These are phyloP conservation scores for Ormyrus thymus DNA, from an alignment of 2,888 invertebrate genomes.

Conservation along the genomic window DNA sequence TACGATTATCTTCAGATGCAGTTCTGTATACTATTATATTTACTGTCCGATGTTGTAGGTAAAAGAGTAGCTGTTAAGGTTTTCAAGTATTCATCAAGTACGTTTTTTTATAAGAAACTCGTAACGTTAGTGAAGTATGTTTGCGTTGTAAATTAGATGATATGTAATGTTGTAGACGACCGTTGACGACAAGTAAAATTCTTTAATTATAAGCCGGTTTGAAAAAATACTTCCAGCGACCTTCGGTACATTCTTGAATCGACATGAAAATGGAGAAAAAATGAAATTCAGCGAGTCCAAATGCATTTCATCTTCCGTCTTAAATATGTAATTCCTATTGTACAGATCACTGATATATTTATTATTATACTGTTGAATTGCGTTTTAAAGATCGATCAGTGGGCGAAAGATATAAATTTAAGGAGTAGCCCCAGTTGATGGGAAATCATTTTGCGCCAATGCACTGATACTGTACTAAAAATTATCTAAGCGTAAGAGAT, in stretches of 20 bases:
- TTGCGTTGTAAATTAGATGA: constrained; percentile 38
- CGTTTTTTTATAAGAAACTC: constrained; percentile 47
- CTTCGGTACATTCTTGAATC: constrained; percentile 24
- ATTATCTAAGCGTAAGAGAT: constrained; percentile 16
- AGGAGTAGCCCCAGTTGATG: constrained; percentile 33
- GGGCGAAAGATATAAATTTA: constrained; percentile 43
- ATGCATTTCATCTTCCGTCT: constrained; percentile 61
- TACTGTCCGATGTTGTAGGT: constrained; percentile 3
- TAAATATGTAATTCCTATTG: constrained; percentile 60
- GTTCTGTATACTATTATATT: constrained; percentile 25
- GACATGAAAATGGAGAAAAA: constrained; percentile 20
- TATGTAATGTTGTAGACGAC: constrained; percentile 13
- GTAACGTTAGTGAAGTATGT: constrained; percentile 20
- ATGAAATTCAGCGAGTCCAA: constrained; percentile 33
- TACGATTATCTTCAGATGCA: constrained; percentile 13
- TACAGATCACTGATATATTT: constrained; percentile 55
- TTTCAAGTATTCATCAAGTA: constrained; percentile 23
- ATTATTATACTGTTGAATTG: constrained; percentile 47
- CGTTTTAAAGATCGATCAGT: constrained; percentile 40
- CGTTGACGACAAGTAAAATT: constrained; percentile 1
- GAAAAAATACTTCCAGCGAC: constrained; percentile 43
- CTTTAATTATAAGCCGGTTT: constrained; percentile 32
- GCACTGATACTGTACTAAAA: constrained; percentile 37
- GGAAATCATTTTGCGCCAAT: constrained; percentile 31
- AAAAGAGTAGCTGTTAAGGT: constrained; percentile 14